Base-by-base conservation (phyloP, 2,113 vertebrate species). In the Passer domesticus region DNA sequence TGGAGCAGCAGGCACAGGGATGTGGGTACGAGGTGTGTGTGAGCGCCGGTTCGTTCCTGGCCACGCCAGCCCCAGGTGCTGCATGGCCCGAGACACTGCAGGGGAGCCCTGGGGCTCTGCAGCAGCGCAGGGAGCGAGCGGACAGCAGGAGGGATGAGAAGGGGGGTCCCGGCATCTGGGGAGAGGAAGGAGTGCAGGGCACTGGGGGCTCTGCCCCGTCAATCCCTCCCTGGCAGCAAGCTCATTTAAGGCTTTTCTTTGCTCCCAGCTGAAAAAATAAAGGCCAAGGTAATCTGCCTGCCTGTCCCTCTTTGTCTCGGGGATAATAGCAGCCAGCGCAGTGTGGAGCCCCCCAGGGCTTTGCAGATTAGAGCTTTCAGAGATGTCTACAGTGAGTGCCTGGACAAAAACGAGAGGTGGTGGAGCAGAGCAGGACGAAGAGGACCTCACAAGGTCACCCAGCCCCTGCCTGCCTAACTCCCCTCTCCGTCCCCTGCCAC, bases 231-330 rank as follows among this genome's bases (percentile, higher is more conserved):
- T 6, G 1, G 52, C 66, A 87, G 82, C 62, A 76, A 90, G 39
- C 87, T 89, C 92, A 63, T 82, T 91, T 80, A 68, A 75, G 56
- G 76, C 69, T 92, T 87, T 92, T 85, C 89, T 96, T 60, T 82
- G 49, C 92, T 96, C 83, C 64, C 76, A 73, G 76, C 31, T 91
- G 85, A 88, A 93, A 95, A 94, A 97, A 82, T 92, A 95, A 97
- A 96, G 93, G 79, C 85, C 81, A 92, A 95, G 85, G 92, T 93
- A 96, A 96, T 92, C 84, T 87, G 88, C 93, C 89, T 87, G 87
- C 83, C 92, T 83, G 92, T 93, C 92, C 92, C 69, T 95, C 95
- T 96, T 95, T 96, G 94, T 92, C 94, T 96, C 28, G 1, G 76
- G 82, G 91, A 96, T 94, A 97, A 95, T 79, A 93, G 91, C 91